These are phyloP conservation scores for Drosophila nannoptera DNA, from an alignment of 1,140 invertebrate genomes.

Conservation along the genomic window DNA sequence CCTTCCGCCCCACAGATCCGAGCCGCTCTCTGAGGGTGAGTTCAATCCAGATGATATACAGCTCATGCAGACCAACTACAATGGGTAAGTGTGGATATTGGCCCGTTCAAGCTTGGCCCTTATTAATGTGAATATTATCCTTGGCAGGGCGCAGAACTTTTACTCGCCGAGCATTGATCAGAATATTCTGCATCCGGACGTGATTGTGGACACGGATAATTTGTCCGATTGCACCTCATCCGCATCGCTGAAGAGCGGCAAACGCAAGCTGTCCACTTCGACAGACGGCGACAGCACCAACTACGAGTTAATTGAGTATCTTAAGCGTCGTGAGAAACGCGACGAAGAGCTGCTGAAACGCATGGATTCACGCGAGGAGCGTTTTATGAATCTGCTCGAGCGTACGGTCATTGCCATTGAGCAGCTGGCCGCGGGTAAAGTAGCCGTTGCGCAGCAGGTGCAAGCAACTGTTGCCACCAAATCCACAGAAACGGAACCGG, in stretches of 20 bases:
- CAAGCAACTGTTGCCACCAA: not conserved
- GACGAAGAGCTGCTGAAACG: constrained; percentile 74
- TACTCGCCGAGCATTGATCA: constrained; percentile 71
- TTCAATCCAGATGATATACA: constrained; percentile 78
- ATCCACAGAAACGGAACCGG: not conserved
- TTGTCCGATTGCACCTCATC: constrained; percentile 73
- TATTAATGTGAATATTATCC: not conserved
- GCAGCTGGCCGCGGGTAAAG: constrained; percentile 47
- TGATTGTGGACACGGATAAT: constrained; percentile 77
- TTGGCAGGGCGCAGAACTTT: constrained; percentile 65
- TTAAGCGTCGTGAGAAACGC: constrained; percentile 72
- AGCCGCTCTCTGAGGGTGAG: constrained; percentile 73
- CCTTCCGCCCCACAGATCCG: constrained; percentile 52
- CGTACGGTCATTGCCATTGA: constrained; percentile 75
- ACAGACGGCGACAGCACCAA: constrained; percentile 78
- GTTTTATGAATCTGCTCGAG: constrained; percentile 68
- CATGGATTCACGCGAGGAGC: constrained; percentile 76
- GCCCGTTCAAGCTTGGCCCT: not conserved
- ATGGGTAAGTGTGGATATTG: constrained; percentile 57
- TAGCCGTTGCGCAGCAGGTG: not conserved
- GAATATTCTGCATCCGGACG: constrained; percentile 75
- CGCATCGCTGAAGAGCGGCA: constrained; percentile 61
- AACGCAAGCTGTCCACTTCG: constrained; percentile 73
- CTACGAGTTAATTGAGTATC: constrained; percentile 76
- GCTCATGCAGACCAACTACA: constrained; percentile 75